phyloP scores from a whole-genome alignment of 2,113 vertebrate genomes.

The Hippocampus barbouri region DNA sequence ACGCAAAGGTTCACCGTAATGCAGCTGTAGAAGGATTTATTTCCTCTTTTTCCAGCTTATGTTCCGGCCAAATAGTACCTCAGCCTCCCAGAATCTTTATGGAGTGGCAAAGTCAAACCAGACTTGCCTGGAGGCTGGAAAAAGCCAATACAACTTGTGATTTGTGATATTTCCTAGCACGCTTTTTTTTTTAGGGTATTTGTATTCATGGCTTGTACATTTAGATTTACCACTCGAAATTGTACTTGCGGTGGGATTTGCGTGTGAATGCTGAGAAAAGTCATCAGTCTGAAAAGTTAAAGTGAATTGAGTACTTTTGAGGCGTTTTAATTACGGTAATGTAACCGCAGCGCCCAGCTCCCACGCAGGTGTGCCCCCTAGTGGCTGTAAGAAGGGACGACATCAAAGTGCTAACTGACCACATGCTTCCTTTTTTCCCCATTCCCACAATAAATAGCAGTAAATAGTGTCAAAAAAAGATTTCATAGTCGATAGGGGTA shows the following conservation, averaged over 20 bases:
- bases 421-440: neutral
- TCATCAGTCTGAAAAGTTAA: neutral
- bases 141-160: slow-evolving; percentile 24
- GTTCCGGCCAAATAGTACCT: slow-evolving; percentile 56
- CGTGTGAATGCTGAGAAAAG: neutral
- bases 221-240: neutral
- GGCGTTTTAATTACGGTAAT: neutral
- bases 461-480: neutral
- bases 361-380: neutral
- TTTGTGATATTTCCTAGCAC: slow-evolving; percentile 15
- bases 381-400: neutral
- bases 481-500: neutral
- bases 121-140: slow-evolving; percentile 30
- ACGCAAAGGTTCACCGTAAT: slow-evolving; percentile 43
- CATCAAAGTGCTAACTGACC: neutral
- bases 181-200: neutral
- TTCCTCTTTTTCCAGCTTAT: slow-evolving; percentile 34
- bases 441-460: neutral
- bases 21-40: slow-evolving; percentile 49
- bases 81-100: slow-evolving; percentile 63
- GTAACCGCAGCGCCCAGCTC: neutral
- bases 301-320: neutral
- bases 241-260: neutral
- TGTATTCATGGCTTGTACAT: slow-evolving; percentile 6
- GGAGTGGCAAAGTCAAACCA: slow-evolving; percentile 46